Base-by-base conservation (phyloP, 2,113 vertebrate species). In the Alligator mississippiensis region DNA sequence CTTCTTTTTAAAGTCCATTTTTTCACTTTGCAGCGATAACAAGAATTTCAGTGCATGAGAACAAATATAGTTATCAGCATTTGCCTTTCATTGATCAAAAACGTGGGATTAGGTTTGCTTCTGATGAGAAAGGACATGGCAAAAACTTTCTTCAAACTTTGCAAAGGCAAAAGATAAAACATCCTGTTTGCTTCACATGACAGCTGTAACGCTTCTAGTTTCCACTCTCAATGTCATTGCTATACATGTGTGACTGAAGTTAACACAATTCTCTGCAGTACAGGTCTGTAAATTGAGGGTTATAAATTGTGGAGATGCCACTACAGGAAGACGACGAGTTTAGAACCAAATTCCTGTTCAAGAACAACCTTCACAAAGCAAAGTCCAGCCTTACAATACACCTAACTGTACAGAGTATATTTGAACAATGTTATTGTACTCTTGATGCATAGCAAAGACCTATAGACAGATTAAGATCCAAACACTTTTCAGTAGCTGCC, bases 21-120 rank as follows among this genome's bases (percentile, higher is more conserved):
- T 90, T 92, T 81, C 30, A 82, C 47, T 61, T 7, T 87, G 66
- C 66, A 96, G 81, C 91, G n/a, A 92, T 81, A 91, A 87, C 1
- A 1, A 87, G 79, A 80, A 90, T 90, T 91, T 86, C 30, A 82
- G 76, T 19, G 25, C 34, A 87, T 60, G 24, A 47, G 61, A 95
- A 93, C 66, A 93, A n/a, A 77, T 30, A 81, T 63, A 9, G 18
- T 3, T 54, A 89, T 60, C 70, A 88, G 54, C 77, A 84, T 55
- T 86, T 77, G 75, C 66, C 24, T 85, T 74, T 64, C 64, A 38
- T 2, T 10, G 84, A 81, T 55, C 84, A 87, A 78, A 92, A 76
- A 78, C 2, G 3, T 19, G 8, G 55, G 58, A 82, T 72, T 78
- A 90, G 91, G 27, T 63, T 60, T 25, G 74, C 11, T 57, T 83